These are phyloP conservation scores for Drosophila novamexicana DNA, from an alignment of 1,140 invertebrate genomes.

Conservation along the genomic window DNA sequence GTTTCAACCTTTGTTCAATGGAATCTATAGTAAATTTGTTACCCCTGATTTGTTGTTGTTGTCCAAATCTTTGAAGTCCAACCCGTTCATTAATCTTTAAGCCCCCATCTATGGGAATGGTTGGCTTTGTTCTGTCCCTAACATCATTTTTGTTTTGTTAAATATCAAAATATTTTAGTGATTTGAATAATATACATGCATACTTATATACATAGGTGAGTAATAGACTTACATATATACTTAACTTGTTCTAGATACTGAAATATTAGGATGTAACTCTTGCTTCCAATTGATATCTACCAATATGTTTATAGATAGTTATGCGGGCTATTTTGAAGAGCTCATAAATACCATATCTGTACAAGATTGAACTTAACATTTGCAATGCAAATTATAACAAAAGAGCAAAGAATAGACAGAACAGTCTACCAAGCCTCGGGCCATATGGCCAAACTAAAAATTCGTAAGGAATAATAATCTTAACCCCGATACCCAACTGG, in stretches of 20 bases:
- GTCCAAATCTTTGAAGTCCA: constrained; percentile 57
- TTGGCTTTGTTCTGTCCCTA: constrained; percentile 28
- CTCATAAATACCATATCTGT: constrained; percentile 64
- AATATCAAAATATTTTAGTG: constrained; percentile 51
- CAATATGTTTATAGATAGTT: constrained; percentile 34
- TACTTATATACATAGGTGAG: background rate
- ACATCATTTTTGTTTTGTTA: constrained; percentile 30
- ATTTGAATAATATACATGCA: constrained; percentile 14
- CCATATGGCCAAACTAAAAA: constrained; percentile 17
- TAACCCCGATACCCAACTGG: constrained; percentile 6
- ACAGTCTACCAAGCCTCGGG: background rate
- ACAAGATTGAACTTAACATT: constrained; percentile 34
- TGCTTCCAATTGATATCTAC: background rate
- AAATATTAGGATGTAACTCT: background rate
- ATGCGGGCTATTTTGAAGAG: constrained; percentile 52
- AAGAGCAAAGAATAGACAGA: constrained; percentile 9
- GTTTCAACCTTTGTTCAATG: background rate
- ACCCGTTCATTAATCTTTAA: constrained; percentile 77
- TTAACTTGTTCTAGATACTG: background rate
- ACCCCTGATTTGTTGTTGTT: constrained; percentile 33
- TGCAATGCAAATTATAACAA: constrained; percentile 57
- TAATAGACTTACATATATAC: no score
- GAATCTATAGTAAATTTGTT: constrained; percentile 64
- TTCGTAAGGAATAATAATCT: constrained; percentile 25
- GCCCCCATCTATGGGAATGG: constrained; percentile 68